Evolutionary conservation across 1,140 invertebrate species (phyloP), one percentile per base, ranked within the genome.

Genomic region (Leptinotarsa texana): DNA sequence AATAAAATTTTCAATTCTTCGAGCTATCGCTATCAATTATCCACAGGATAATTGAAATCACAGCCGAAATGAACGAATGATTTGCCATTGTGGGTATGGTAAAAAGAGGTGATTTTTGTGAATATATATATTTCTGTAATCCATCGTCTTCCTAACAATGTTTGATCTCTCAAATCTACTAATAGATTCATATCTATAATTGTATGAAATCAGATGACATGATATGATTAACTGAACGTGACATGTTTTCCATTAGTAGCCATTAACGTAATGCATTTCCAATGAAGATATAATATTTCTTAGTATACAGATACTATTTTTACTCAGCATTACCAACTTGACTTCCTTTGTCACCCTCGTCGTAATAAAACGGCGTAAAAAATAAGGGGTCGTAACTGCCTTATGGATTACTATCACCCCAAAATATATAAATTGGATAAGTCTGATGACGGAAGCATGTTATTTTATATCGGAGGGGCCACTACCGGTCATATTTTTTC

Each of bases 401-500:
- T 15, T 22, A 65, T 65, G 71, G 71, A 63, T 73, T 73, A 65
- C 71, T 27, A 65, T 65, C 71, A 62, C 71, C 71, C 71, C 63
- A 47, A 49, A 49, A 65, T 73, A 73, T 73, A 73, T 62, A 65
- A 47, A 73, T 73, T 73, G 71, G 62, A 65, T 65, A 73, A 73
- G 62, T 73, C 1, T 73, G 71, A 73, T 73, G 61, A 73, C 61
- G 71, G 71, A 73, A 73, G 71, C 71, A 65, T 73, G 71, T 65
- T 63, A 73, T 73, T 73, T 47, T 47, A 65, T 65, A 73, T 33
- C 51, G 57, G 63, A 62, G 69, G 71, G 61, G 62, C 61, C 61
- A 73, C 62, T 65, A 73, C 71, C 71, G 63, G 71, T 73, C 71
- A 65, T 65, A 73, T 73, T 73, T 62, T 72, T 73, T 73, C 71